A percentile compares a stretch with the other conserved stretches of the same genome.
Conservation (phyloP, 2,888 invertebrate genomes). For the Stenoptilia bipunctidactyla region DNA sequence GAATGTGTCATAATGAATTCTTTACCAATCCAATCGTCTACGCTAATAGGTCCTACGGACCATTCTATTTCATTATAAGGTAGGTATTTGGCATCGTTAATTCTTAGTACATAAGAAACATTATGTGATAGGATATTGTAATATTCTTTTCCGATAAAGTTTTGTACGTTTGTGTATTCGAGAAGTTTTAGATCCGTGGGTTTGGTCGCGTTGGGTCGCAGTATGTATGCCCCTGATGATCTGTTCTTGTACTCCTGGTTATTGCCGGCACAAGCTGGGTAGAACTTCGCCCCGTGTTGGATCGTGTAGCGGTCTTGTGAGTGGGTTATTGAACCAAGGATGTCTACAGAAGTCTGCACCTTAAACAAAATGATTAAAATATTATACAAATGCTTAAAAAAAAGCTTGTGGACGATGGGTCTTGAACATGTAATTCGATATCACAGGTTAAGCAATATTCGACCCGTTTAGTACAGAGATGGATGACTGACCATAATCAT, state of each 20-base stretch:
- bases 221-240: constrained; percentile 95
- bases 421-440: too few relatives aligned
- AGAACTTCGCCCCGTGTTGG: constrained; percentile 29
- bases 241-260: constrained; percentile 73
- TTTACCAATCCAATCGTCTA: constrained; percentile 77
- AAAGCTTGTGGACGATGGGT: too few relatives aligned
- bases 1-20: constrained; percentile 85
- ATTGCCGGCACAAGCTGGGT: constrained; percentile 77
- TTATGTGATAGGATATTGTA: constrained; percentile 18
- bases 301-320: too few relatives aligned
- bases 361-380: too few relatives aligned
- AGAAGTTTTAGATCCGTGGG: constrained; percentile 19
- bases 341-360: too few relatives aligned
- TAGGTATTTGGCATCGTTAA: constrained; percentile 34
- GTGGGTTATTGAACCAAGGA: too few relatives aligned
- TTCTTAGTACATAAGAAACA: constrained; percentile 17
- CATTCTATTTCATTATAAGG: constrained; percentile 78
- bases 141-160: constrained; percentile 46
- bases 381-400: too few relatives aligned
- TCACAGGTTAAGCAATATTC: too few relatives aligned
- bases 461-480: too few relatives aligned
- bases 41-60: constrained; percentile 83
- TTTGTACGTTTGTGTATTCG: constrained; percentile 14
- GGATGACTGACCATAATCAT: too few relatives aligned
- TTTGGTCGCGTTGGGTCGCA: constrained; percentile 74